Conservation (phyloP, 2,888 invertebrate genomes). For the Linyphia triangularis region DNA sequence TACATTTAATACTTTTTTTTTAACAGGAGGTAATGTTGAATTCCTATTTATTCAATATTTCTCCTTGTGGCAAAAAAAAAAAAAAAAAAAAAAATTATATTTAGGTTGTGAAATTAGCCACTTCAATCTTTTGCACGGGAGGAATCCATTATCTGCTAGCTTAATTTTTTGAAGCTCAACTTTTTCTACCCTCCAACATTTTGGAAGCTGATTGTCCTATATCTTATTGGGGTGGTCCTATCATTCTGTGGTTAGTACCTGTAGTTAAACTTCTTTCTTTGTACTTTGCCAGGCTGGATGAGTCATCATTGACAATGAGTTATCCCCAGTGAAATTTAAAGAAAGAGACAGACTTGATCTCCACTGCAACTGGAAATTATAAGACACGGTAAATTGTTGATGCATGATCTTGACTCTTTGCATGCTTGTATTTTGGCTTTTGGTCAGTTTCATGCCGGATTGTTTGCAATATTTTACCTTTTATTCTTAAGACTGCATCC, state of each 20-base stretch:
- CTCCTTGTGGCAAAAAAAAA: too few species aligned
- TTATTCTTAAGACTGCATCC: background rate
- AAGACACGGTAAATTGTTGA: conserved; percentile 67
- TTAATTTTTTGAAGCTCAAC: too few species aligned
- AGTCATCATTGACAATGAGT: conserved; percentile 31
- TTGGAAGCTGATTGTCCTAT: conserved; percentile 69
- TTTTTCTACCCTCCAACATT: conserved; percentile 73
- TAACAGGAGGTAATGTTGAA: too few species aligned
- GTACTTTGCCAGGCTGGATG: conserved; percentile 67
- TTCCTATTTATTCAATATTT: too few species aligned
- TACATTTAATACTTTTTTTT: too few species aligned
- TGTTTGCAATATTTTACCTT: conserved; percentile 8
- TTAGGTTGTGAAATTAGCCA: too few species aligned
- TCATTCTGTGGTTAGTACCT: background rate
- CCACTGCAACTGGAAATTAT: conserved; percentile 22
- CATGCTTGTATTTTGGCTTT: conserved; percentile 61
- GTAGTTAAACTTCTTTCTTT: conserved; percentile 56
- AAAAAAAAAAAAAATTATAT: too few species aligned
- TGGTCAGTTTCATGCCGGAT: conserved; percentile 40
- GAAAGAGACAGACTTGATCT: conserved; percentile 31
- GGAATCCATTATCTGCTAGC: too few species aligned
- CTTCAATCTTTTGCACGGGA: too few species aligned
- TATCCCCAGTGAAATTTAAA: conserved; percentile 31
- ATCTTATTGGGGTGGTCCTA: background rate
- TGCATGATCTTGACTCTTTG: conserved; percentile 70